These are phyloP conservation scores for Pluvialis apricaria DNA, from an alignment of 2,113 vertebrate species.

Conservation along the genomic window DNA sequence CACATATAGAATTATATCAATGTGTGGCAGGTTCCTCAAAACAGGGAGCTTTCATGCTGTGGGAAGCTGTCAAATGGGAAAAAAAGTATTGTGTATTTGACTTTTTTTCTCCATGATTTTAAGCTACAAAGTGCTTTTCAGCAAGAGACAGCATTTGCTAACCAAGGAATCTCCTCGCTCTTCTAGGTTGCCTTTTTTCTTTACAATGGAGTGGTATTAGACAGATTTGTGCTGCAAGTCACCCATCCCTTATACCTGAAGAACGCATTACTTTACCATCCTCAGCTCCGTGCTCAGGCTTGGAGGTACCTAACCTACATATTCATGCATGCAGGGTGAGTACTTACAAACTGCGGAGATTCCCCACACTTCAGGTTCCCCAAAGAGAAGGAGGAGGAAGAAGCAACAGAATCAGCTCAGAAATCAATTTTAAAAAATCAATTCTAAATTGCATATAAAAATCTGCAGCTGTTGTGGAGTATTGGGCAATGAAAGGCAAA, in stretches of 20 bases:
- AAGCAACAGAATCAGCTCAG: not conserved
- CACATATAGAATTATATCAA: not conserved
- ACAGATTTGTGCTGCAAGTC: conserved; percentile 92
- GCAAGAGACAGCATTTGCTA: not conserved
- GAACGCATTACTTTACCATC: conserved; percentile 90
- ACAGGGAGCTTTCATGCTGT: not conserved
- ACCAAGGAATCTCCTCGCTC: not conserved
- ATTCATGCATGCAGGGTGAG: conserved; percentile 98
- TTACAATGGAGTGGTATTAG: conserved; percentile 88
- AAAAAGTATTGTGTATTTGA: not conserved
- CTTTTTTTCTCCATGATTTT: not conserved
- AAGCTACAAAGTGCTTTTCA: not conserved
- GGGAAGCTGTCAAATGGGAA: not conserved
- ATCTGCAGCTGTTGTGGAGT: not conserved
- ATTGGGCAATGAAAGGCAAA: not conserved
- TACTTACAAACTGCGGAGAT: not conserved
- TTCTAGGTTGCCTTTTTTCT: conserved; percentile 90
- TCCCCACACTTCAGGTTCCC: not conserved
- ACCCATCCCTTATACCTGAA: conserved; percentile 90
- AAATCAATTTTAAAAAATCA: not conserved
- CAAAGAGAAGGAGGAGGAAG: not conserved
- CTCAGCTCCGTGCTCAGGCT: conserved; percentile 89
- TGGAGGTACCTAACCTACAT: conserved; percentile 97
- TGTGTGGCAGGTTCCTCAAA: not conserved
- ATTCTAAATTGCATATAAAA: not conserved